These are phyloP conservation scores for Atethmia centrago DNA, from an alignment of 2,888 invertebrate species.

Conservation along the genomic window DNA sequence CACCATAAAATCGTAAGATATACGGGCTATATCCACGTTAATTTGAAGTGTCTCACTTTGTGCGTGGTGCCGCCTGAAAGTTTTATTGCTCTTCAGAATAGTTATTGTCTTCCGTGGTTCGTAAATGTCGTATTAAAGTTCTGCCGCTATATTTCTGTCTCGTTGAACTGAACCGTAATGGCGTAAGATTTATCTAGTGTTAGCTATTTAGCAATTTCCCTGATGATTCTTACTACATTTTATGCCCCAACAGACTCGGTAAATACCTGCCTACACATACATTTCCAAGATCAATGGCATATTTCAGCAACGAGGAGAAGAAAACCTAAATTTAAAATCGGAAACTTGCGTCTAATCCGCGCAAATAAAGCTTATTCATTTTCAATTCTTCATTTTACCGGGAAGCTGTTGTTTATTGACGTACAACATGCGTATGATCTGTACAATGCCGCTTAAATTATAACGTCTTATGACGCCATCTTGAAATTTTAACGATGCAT, in stretches of 20 bases:
- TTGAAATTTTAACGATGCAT: slow-evolving; percentile 49
- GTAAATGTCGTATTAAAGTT: slow-evolving; percentile 57
- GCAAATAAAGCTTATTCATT: slow-evolving; percentile 51
- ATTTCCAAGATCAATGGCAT: slow-evolving; percentile 49
- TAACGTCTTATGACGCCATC: slow-evolving; percentile 46
- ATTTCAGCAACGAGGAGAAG: slow-evolving; percentile 16
- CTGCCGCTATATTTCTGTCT: slow-evolving; percentile 50
- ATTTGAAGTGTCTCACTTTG: slow-evolving; percentile 51
- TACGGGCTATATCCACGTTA: slow-evolving; percentile 21
- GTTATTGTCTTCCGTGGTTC: slow-evolving; percentile 60
- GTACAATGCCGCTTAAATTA: slow-evolving; percentile 49
- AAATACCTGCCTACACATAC: slow-evolving; percentile 6
- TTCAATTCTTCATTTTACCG: slow-evolving; percentile 47
- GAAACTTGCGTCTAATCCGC: slow-evolving; percentile 37
- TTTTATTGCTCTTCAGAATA: slow-evolving; percentile 46
- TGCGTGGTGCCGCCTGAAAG: slow-evolving; percentile 45
- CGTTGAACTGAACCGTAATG: slow-evolving; percentile 33
- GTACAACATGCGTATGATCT: slow-evolving; percentile 49
- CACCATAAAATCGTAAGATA: slow-evolving; percentile 22
- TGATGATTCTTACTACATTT: slow-evolving; percentile 16
- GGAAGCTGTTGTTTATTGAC: slow-evolving; percentile 58
- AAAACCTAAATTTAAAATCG: slow-evolving; percentile 31
- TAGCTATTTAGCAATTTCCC: slow-evolving; percentile 28
- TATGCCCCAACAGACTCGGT: neutral
- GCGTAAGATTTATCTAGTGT: slow-evolving; percentile 50